Conservation (phyloP, 2,888 invertebrate genomes). For the Synanthedon myopaeformis region DNA sequence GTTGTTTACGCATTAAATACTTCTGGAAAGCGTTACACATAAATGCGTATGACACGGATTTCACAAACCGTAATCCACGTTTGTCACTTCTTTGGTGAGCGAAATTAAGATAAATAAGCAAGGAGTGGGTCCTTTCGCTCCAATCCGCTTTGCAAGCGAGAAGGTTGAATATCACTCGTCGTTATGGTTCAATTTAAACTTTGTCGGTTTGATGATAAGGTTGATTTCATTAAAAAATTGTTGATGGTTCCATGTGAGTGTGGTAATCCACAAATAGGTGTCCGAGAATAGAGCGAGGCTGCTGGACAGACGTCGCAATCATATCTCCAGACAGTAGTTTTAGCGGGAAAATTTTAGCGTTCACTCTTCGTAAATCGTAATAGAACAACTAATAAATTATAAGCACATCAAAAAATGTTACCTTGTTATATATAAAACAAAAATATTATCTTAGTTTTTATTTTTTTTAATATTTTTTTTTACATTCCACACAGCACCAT, state of each 20-base stretch:
- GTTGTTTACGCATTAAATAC: slow-evolving; percentile 12
- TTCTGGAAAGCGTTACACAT: slow-evolving; percentile 19
- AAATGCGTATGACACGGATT: slow-evolving; percentile 33
- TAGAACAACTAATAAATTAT: neutral
- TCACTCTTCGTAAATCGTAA: neutral
- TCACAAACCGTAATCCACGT: slow-evolving; percentile 44
- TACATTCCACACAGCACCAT: too few relatives aligned
- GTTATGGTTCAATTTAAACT: slow-evolving; percentile 27
- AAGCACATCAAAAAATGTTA: neutral
- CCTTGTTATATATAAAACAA: too few relatives aligned
- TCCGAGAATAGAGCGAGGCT: slow-evolving; percentile 69
- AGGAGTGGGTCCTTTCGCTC: slow-evolving; percentile 59
- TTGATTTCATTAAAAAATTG: slow-evolving; percentile 32
- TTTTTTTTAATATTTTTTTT: too few relatives aligned
- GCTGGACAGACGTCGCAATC: slow-evolving; percentile 26
- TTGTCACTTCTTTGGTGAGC: slow-evolving; percentile 54
- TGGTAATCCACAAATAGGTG: slow-evolving; percentile 63
- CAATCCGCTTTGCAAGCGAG: slow-evolving; percentile 20
- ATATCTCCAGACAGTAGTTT: slow-evolving; percentile 43
- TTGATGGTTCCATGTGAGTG: slow-evolving; percentile 46
- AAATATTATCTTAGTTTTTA: too few relatives aligned
- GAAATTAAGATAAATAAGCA: slow-evolving; percentile 66
- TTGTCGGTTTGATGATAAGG: slow-evolving; percentile 31
- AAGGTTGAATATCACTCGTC: slow-evolving; percentile 26
- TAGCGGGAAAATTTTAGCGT: slow-evolving; percentile 25